These are phyloP conservation scores for Hassar affinis DNA, from an alignment of 2,113 vertebrate genomes.

Conservation along the genomic window DNA sequence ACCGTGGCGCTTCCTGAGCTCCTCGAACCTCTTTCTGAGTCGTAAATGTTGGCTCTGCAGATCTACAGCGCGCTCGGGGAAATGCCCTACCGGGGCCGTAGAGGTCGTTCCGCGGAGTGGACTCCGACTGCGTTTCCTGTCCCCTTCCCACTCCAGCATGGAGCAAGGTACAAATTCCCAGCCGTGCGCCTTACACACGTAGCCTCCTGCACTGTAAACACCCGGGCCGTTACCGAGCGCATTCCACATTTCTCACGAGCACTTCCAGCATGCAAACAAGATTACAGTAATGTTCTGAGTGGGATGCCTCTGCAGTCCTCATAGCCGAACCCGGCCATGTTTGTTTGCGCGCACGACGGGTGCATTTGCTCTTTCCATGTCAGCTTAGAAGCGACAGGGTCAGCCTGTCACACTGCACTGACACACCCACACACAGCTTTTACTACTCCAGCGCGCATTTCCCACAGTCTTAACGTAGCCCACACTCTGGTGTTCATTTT, in stretches of 20 bases:
- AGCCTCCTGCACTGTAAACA: slow-evolving; percentile 59
- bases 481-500: slow-evolving; percentile 12
- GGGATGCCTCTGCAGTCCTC: slow-evolving; percentile 19
- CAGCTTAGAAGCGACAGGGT: slow-evolving; percentile 67
- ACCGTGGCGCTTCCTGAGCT: slow-evolving; percentile 65
- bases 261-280: slow-evolving; percentile 27
- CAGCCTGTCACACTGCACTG: slow-evolving; percentile 57
- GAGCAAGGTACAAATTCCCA: slow-evolving; percentile 68
- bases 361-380: slow-evolving; percentile 58
- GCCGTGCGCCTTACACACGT: slow-evolving; percentile 65
- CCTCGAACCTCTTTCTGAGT: slow-evolving; percentile 71
- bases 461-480: background rate
- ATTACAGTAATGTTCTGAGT: slow-evolving; percentile 26
- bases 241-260: slow-evolving; percentile 62
- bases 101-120: slow-evolving; percentile 65
- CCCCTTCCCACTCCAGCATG: slow-evolving; percentile 59
- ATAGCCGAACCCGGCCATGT: slow-evolving; percentile 63
- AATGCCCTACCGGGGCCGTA: slow-evolving; percentile 64
- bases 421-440: slow-evolving; percentile 14
- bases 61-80: slow-evolving; percentile 58
- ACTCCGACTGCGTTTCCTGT: slow-evolving; percentile 62
- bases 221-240: slow-evolving; percentile 68
- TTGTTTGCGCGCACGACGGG: slow-evolving; percentile 33
- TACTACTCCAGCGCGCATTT: slow-evolving; percentile 10
- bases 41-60: slow-evolving; percentile 58